Evolutionary conservation across 2,888 invertebrate genomes (phyloP).

Genomic region (Zele albiditarsus): DNA sequence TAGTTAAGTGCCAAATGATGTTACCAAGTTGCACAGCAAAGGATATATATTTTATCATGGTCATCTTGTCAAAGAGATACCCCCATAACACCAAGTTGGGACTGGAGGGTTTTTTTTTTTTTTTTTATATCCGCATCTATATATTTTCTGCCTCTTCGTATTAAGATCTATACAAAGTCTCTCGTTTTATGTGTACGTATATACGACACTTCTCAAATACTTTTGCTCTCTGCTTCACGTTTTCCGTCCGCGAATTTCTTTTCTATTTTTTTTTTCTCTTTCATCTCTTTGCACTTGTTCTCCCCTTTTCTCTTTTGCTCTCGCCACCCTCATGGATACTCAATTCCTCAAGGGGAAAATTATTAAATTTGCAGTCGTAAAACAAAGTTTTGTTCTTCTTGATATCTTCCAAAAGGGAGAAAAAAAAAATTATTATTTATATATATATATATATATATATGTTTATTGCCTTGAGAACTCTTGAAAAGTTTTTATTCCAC

Average conservation of each 20-base stretch:
- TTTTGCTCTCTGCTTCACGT: background rate
- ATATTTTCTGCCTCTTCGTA: background rate
- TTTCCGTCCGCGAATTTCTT: background rate
- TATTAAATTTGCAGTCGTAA: slow-evolving; percentile 32
- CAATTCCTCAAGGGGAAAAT: slow-evolving; percentile 19
- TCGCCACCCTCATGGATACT: slow-evolving; percentile 14
- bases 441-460: background rate
- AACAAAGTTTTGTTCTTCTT: slow-evolving; percentile 28
- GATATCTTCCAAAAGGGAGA: slow-evolving; percentile 2
- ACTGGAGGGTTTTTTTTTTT: background rate
- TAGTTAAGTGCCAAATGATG: slow-evolving; percentile 31
- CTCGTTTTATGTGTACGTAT: background rate
- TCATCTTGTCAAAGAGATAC: slow-evolving; percentile 24
- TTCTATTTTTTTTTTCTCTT: background rate
- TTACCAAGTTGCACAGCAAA: slow-evolving; percentile 8
- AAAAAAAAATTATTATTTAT: background rate
- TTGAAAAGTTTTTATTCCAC: background rate
- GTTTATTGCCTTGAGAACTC: slow-evolving; percentile 6
- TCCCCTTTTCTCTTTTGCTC: slow-evolving; percentile 7
- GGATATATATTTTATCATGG: slow-evolving; percentile 17
- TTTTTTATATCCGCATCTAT: background rate
- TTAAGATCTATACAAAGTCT: background rate
- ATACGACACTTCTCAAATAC: background rate
- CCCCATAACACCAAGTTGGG: background rate
- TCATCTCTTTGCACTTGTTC: background rate